Evolutionary conservation across 2,113 vertebrate species (phyloP).

Genomic region (Vimba vimba): DNA sequence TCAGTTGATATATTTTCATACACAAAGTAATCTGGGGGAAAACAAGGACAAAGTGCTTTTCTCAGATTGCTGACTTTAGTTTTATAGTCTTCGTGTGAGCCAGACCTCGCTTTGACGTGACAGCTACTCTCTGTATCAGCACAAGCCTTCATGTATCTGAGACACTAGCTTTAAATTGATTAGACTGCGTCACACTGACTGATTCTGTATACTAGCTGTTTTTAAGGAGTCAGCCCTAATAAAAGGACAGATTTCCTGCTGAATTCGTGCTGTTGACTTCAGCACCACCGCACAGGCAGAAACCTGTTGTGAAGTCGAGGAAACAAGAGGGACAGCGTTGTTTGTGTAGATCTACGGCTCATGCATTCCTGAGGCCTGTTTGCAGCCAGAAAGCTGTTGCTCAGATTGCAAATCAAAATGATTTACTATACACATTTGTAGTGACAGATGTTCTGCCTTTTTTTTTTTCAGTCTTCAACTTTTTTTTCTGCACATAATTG

Average conservation of each 20-base stretch:
- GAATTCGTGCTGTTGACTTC: slow-evolving; percentile 37
- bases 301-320: neutral
- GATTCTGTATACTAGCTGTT: slow-evolving; percentile 6
- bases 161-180: slow-evolving; percentile 43
- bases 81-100: neutral
- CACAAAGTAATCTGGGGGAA: neutral
- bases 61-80: slow-evolving; percentile 19
- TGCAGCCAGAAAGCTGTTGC: slow-evolving; percentile 28
- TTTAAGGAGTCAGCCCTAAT: slow-evolving; percentile 31
- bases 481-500: neutral
- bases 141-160: slow-evolving; percentile 20
- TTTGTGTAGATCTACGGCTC: neutral
- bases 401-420: slow-evolving; percentile 4
- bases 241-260: slow-evolving; percentile 21
- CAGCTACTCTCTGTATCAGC: slow-evolving; percentile 35
- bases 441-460: neutral
- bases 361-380: slow-evolving; percentile 12
- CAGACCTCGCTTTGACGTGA: slow-evolving; percentile 27
- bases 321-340: neutral
- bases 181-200: slow-evolving; percentile 28
- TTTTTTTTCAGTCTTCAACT: neutral
- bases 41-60: neutral
- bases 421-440: neutral
- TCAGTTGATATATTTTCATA: neutral
- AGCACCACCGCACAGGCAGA: neutral